These are phyloP conservation scores for Hypanus sabinus DNA, from an alignment of 2,113 vertebrate species.

Conservation along the genomic window DNA sequence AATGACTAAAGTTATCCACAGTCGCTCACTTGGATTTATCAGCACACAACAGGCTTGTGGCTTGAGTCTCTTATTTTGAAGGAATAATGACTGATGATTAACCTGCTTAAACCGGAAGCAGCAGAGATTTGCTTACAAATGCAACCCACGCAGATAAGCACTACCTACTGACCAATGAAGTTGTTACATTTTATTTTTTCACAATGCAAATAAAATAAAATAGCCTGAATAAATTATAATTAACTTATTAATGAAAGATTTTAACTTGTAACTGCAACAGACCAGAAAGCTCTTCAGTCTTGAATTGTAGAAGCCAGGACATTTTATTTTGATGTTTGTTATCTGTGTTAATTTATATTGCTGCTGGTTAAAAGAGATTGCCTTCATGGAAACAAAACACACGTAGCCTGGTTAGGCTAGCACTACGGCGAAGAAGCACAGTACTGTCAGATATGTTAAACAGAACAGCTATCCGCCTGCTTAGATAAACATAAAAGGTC, in stretches of 20 bases:
- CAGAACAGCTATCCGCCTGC: neutral
- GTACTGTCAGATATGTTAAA: neutral
- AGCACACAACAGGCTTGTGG: neutral
- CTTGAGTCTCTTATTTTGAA: constrained; percentile 27
- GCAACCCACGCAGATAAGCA: neutral
- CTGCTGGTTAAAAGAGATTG: neutral
- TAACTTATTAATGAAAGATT: neutral
- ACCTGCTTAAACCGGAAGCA: neutral
- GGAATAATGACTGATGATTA: neutral
- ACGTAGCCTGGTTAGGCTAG: neutral
- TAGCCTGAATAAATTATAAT: neutral
- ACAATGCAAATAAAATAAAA: neutral
- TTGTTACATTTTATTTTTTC: neutral
- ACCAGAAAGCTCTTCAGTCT: neutral
- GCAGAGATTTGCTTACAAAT: constrained; percentile 23
- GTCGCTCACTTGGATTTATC: neutral
- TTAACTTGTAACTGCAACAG: neutral
- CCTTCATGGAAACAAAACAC: neutral
- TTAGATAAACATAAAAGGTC: neutral
- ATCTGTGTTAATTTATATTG: neutral
- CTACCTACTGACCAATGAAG: neutral
- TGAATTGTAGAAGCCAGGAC: neutral
- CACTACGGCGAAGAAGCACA: neutral
- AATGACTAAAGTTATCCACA: neutral
- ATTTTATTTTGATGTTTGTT: neutral